Conservation (phyloP, 35 echinoderm and acorn worm genomes). For the Amphiura filiformis region DNA sequence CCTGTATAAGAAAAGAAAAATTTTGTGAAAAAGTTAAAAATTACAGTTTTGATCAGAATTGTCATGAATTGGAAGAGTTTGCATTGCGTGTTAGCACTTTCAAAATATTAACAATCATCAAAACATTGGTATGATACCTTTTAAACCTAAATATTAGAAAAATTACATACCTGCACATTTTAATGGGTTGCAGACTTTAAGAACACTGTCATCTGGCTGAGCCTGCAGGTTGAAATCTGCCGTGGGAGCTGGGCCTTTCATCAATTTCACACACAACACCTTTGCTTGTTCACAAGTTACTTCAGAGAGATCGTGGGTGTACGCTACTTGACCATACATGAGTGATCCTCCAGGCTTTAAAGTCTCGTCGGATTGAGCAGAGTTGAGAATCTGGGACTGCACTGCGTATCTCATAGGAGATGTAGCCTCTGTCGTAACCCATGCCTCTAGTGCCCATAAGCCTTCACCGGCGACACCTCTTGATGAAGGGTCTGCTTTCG, state of each 20-base stretch:
- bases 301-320: constrained; percentile 58
- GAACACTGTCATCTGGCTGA: constrained; percentile 50
- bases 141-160: no score
- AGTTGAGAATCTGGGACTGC: constrained; percentile 43
- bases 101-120: background rate
- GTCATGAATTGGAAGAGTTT: background rate
- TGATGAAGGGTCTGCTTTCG: constrained; percentile 35
- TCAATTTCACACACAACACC: constrained; percentile 69
- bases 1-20: constrained; percentile 20
- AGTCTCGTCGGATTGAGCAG: constrained; percentile 36
- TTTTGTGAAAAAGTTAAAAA: background rate
- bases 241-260: constrained; percentile 57
- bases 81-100: background rate
- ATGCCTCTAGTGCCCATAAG: constrained; percentile 68
- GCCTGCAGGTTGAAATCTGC: constrained; percentile 59
- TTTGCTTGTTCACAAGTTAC: constrained; percentile 57
- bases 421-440: constrained; percentile 52
- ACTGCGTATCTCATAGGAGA: constrained; percentile 33
- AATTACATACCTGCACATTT: constrained; percentile 81
- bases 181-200: constrained; percentile 63
- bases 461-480: constrained; percentile 57
- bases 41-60: background rate
- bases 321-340: constrained; percentile 45
- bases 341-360: constrained; percentile 49
- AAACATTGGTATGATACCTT: background rate